A percentile compares a stretch with the other conserved stretches of the same genome.
Evolutionary conservation across 2,797 vertebrate species (phyloP).

Genomic region (Xiphorhynchus erythropygius): DNA sequence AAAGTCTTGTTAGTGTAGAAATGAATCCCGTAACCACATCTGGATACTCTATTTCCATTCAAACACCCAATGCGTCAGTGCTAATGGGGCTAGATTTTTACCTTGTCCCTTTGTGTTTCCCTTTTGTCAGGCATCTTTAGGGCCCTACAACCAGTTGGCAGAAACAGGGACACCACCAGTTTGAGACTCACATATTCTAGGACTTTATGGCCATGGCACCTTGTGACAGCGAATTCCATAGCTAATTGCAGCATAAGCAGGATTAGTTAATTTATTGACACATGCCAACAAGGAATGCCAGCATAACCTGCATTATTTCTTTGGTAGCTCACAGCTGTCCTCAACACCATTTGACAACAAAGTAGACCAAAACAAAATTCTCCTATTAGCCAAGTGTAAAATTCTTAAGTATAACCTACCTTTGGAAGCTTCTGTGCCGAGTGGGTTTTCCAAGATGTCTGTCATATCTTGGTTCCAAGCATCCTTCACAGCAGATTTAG

Average conservation of each 20-base stretch:
- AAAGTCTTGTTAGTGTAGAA: background rate
- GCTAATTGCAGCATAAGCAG: background rate
- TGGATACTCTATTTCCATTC: background rate
- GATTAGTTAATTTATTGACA: background rate
- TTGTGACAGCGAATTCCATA: background rate
- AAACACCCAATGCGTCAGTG: background rate
- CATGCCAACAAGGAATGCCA: background rate
- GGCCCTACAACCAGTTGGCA: background rate
- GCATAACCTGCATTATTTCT: background rate
- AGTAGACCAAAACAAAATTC: background rate
- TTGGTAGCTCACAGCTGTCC: background rate
- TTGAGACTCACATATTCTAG: background rate
- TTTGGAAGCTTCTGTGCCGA: conserved; percentile 92
- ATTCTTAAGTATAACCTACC: conserved; percentile 71
- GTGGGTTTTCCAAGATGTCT: conserved; percentile 83
- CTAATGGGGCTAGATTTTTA: background rate
- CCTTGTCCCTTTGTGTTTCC: background rate
- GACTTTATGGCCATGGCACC: background rate
- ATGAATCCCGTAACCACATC: background rate
- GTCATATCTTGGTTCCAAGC: conserved; percentile 90
- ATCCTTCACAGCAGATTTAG: conserved; percentile 91
- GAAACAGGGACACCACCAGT: background rate
- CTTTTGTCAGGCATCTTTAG: background rate
- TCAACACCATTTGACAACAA: background rate
- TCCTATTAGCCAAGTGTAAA: background rate